Conservation (phyloP, 1,140 invertebrate species). For the Vollenhovia emeryi region DNA sequence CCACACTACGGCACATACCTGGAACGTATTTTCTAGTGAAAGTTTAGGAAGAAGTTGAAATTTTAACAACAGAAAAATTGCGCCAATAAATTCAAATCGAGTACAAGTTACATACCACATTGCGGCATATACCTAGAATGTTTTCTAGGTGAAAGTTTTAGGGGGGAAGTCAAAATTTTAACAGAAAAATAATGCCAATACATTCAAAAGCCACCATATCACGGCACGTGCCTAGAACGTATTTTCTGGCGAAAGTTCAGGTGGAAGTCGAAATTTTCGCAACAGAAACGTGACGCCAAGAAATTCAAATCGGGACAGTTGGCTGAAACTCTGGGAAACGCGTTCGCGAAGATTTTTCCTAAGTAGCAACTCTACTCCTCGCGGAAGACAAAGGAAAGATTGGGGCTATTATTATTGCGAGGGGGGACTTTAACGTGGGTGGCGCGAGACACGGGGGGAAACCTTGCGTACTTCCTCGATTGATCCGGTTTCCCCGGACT, state of each 20-base stretch:
- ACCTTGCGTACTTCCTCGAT: slow-evolving; percentile 44
- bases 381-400: background rate
- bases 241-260: background rate
- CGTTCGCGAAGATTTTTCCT: background rate
- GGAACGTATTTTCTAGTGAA: background rate
- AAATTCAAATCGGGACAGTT: background rate
- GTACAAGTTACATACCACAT: too few relatives aligned
- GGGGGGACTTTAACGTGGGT: background rate
- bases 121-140: too few relatives aligned
- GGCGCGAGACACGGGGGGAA: slow-evolving; percentile 9
- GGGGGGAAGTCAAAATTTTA: too few relatives aligned
- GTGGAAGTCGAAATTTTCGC: background rate
- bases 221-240: background rate
- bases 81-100: background rate
- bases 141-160: too few relatives aligned
- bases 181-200: too few relatives aligned
- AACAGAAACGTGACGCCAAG: background rate
- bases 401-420: background rate
- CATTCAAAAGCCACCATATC: too few relatives aligned
- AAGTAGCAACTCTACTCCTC: background rate
- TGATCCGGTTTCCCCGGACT: slow-evolving; percentile 43
- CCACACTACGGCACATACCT: background rate
- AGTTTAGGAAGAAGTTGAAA: background rate
- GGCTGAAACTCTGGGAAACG: background rate
- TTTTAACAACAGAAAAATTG: background rate